phyloP scores from a whole-genome alignment of 2,888 invertebrate species.

The Campoplex capitator region DNA sequence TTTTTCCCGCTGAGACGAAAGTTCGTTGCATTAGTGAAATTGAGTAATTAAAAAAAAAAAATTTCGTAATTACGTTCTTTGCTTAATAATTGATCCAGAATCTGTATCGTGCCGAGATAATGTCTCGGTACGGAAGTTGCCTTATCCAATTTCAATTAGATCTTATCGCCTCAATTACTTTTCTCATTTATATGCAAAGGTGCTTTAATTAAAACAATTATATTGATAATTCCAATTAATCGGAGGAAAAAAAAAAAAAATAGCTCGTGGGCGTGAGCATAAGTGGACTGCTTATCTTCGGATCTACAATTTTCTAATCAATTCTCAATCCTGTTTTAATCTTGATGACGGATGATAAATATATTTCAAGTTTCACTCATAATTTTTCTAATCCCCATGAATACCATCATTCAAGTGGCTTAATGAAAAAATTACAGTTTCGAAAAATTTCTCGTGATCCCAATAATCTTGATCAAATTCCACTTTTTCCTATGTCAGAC shows the following conservation, averaged over 20 bases:
- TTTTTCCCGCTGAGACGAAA: background rate
- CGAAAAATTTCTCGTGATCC: background rate
- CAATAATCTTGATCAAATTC: background rate
- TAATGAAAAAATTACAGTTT: no score
- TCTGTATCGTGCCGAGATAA: background rate
- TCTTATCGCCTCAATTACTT: background rate
- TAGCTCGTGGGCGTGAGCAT: background rate
- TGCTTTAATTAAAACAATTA: background rate
- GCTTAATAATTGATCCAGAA: background rate
- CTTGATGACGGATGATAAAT: background rate
- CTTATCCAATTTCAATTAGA: background rate
- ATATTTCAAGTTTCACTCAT: background rate
- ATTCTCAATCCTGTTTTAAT: background rate
- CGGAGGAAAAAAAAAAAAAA: background rate
- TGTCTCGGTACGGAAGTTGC: background rate
- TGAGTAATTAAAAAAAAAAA: background rate
- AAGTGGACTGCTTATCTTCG: background rate
- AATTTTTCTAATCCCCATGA: background rate
- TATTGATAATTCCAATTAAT: background rate
- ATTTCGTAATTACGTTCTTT: background rate
- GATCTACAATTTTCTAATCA: background rate
- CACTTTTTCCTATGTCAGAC: background rate
- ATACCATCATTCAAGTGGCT: background rate
- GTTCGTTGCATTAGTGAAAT: background rate
- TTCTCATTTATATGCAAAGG: conserved; percentile 7